Evolutionary conservation across 2,113 vertebrate species (phyloP).

Genomic region (Gulo gulo): DNA sequence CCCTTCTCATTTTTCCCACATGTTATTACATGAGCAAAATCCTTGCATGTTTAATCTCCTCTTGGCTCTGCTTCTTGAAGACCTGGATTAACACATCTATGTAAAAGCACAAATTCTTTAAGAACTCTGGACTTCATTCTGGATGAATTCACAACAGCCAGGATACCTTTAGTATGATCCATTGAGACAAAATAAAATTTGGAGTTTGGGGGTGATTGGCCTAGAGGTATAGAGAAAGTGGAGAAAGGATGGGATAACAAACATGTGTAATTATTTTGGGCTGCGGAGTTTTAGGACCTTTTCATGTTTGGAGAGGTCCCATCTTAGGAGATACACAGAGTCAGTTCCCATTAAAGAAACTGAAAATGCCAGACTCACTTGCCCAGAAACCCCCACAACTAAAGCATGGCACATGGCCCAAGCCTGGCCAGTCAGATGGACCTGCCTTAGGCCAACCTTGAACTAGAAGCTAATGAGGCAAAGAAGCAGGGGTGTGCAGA

Average conservation of each 20-base stretch:
- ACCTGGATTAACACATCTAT: not conserved
- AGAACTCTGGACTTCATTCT: not conserved
- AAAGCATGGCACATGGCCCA: not conserved
- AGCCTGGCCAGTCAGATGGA: not conserved
- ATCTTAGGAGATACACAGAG: not conserved
- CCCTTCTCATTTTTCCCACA: not conserved
- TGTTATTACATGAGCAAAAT: not conserved
- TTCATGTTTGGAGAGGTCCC: not conserved
- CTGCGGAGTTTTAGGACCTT: not conserved
- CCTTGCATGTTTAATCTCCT: not conserved
- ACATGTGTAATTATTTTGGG: not conserved
- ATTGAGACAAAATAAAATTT: not conserved
- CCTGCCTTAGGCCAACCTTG: not conserved
- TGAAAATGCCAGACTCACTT: not conserved
- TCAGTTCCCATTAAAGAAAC: not conserved
- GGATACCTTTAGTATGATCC: not conserved
- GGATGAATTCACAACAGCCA: not conserved
- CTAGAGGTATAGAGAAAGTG: not conserved
- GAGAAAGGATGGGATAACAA: not conserved
- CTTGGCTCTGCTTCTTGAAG: not conserved
- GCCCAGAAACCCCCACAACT: not conserved
- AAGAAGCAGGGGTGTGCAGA: not conserved
- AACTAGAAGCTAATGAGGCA: not conserved
- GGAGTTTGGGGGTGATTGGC: not conserved
- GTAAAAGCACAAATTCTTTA: not conserved